These are phyloP conservation scores for Ornithorhynchus anatinus DNA, from an alignment of 2,113 vertebrate species.

Conservation along the genomic window DNA sequence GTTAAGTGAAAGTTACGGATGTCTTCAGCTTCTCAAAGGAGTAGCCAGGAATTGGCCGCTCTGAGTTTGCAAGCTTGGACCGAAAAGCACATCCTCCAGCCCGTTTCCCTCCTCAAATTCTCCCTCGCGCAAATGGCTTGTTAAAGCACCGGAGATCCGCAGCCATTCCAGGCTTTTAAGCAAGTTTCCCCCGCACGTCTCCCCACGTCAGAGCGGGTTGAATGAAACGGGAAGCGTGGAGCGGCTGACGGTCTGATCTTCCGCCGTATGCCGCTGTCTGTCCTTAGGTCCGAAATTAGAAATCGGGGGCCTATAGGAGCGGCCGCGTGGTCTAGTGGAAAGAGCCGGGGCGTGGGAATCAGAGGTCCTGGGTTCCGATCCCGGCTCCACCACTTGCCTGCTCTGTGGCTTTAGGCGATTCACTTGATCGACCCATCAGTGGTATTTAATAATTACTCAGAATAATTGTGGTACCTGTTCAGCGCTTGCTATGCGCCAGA, in stretches of 20 bases:
- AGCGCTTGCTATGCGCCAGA: too few species aligned
- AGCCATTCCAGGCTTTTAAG: not conserved
- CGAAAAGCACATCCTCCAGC: too few species aligned
- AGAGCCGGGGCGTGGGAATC: too few species aligned
- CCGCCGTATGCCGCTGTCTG: not conserved
- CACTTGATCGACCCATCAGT: too few species aligned
- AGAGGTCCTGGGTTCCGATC: too few species aligned
- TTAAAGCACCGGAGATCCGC: not conserved
- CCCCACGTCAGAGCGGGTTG: not conserved
- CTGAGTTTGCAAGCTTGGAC: not conserved
- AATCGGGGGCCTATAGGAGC: not conserved
- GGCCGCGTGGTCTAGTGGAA: not conserved
- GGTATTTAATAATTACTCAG: too few species aligned
- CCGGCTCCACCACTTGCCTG: too few species aligned
- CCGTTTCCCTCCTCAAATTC: not conserved
- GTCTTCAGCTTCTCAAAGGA: not conserved
- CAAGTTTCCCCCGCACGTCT: not conserved
- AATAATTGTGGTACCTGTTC: too few species aligned
- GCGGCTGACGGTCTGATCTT: slow-evolving; percentile 11
- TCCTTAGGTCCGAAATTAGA: slow-evolving; percentile 37
- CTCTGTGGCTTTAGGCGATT: too few species aligned
- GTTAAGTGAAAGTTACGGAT: too few species aligned
- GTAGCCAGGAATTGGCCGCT: not conserved
- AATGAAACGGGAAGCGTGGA: slow-evolving; percentile 12
- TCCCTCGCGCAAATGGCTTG: not conserved